phyloP scores from a whole-genome alignment of 2,888 invertebrate species.

The Tribolium freemani region DNA sequence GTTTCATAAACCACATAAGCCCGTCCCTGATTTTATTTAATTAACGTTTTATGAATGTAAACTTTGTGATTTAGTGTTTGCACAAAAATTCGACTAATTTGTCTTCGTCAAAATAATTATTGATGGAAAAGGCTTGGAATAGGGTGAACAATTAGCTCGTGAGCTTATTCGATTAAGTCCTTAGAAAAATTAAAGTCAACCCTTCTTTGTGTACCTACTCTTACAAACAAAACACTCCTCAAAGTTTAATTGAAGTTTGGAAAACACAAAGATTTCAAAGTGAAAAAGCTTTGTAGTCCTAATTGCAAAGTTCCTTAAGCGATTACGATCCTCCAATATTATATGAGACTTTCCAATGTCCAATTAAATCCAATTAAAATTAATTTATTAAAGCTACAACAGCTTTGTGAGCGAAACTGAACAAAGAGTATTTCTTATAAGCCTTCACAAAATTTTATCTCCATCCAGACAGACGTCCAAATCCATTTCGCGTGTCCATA shows the following conservation, averaged over 20 bases:
- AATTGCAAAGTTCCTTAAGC: conserved; percentile 34
- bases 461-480: background rate
- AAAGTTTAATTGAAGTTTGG: conserved; percentile 38
- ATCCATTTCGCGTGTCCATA: background rate
- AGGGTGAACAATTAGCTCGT: conserved; percentile 22
- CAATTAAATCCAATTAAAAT: conserved; percentile 17
- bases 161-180: conserved; percentile 35
- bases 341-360: conserved; percentile 17
- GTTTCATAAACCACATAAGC: conserved; percentile 1
- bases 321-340: conserved; percentile 33
- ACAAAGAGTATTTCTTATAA: background rate
- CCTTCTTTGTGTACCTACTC: conserved; percentile 35
- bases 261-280: conserved; percentile 37
- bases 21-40: background rate
- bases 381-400: background rate
- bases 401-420: background rate
- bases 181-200: conserved; percentile 36
- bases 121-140: background rate
- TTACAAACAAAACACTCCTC: conserved; percentile 29
- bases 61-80: background rate
- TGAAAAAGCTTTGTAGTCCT: conserved; percentile 37
- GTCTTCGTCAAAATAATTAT: conserved; percentile 25
- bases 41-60: background rate
- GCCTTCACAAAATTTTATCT: background rate
- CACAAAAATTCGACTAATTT: conserved; percentile 2